Base-by-base conservation (phyloP, 1,140 invertebrate genomes). In the Campodea augens region DNA sequence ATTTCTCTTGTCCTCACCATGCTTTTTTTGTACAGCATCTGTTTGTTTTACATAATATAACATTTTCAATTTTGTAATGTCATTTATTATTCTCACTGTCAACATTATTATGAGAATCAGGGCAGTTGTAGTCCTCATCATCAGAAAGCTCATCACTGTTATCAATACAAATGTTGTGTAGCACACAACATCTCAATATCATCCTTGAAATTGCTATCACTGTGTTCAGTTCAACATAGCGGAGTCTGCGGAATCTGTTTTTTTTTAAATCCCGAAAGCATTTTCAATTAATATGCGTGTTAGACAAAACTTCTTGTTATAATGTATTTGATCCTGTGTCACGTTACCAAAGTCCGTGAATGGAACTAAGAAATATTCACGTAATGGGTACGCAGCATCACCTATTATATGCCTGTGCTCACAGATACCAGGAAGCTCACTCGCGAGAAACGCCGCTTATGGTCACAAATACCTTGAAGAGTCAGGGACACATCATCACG, bases 111-210 rank as follows among this genome's bases (percentile, higher is more conserved):
- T n/a, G n/a, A n/a, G n/a, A n/a, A n/a, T n/a, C n/a, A n/a, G n/a
- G n/a, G 38, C 22, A 38, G 43, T 42, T 24, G 19, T 46, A 38
- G 22, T 18, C 38, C n/a, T 3, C 44, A 20, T 18, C n/a, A 3
- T 48, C 29, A 37, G 45, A 25, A 15, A 24, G 18, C 1, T 19
- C 22, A 21, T 59, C 56, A 24, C 48, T 41, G 36, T 47, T 15
- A 21, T 25, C 13, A 47, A 60, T 55, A 46, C 57, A 60, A 3
- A 61, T 38, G 46, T 61, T 61, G 37, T 62, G 57, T 42, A 64
- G 44, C 5, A 63, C 52, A 49, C 55, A 61, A 44, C 55, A 55
- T 22, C 50, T 41, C 25, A 58, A 54, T 45, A 57, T 53, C 48
- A 56, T 52, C 37, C 58, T 52, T 20, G 49, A 44, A 18, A 50